Base-by-base conservation (phyloP, 2,797 vertebrate genomes). In the Neoniphon sammara region DNA sequence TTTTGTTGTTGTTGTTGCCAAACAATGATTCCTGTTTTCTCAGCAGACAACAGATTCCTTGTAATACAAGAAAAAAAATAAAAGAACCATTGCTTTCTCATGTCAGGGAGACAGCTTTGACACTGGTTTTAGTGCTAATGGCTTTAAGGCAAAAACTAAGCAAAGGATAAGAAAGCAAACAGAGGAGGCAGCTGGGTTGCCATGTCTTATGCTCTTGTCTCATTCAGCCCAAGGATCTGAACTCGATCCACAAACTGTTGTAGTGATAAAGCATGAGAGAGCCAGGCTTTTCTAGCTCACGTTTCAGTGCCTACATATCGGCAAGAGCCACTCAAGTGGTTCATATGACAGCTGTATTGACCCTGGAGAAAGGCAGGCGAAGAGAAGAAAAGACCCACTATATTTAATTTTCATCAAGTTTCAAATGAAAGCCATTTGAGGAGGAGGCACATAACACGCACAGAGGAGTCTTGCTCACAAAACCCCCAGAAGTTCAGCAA, bases 321-420 rank as follows among this genome's bases (percentile, higher is more conserved):
- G 47, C 77, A 70, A 89, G 73, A 83, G 54, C 63, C 60, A 46
- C 85, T 88, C 55, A 90, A 90, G 71, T 80, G 85, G 72, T 81
- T 90, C 86, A 87, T 70, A 82, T 91, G 90, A 86, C 82, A 86
- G 77, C 62, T 84, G 69, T 59, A 76, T 47, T 85, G 78, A 85
- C 81, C 80, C 84, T 46, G 74, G 67, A 83, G 77, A 88, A 75
- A 86, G 76, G 79, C 8, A 73, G 66, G 66, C 57, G 58, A 79
- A 56, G 58, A 83, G 20, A 64, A 72, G 69, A 66, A 84, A 81
- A 80, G 73, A 39, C 36, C 11, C 12, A 58, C 56, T 66, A 58
- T 88, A 75, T 91, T 90, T 84, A 78, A 82, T 55, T 65, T 70
- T 85, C 62, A 85, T 90, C 86, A 78, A 21, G 65, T 75, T 82